Percentiles rank a stretch among this genome's conserved stretches.
phyloP scores from a whole-genome alignment of 2,888 invertebrate species.

The Leptopterna dolabrata region DNA sequence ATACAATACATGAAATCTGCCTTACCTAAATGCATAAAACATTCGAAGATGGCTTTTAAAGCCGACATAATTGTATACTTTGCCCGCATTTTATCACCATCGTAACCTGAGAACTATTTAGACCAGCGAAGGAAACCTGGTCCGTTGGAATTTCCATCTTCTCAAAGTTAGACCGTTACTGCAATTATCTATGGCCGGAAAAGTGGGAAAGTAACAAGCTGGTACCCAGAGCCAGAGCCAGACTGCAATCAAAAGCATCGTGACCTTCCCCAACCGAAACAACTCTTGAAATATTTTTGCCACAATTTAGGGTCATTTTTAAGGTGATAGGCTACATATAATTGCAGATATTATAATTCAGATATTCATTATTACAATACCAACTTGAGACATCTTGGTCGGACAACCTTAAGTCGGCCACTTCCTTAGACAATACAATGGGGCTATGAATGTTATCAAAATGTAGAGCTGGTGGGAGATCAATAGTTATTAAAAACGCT shows the following conservation, averaged over 20 bases:
- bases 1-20: too few species aligned
- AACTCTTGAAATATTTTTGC: neutral
- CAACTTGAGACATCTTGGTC: too few species aligned
- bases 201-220: neutral
- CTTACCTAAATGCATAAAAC: too few species aligned
- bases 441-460: too few species aligned
- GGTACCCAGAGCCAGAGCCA: neutral
- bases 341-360: too few species aligned
- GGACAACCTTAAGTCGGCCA: too few species aligned
- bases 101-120: neutral
- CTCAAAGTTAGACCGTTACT: neutral
- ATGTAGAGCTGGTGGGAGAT: too few species aligned
- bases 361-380: too few species aligned
- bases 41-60: neutral
- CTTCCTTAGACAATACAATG: too few species aligned
- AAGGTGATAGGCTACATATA: too few species aligned
- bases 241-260: neutral
- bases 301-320: too few species aligned
- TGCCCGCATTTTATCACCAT: neutral
- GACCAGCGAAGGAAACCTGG: neutral
- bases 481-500: too few species aligned
- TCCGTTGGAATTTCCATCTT: neutral
- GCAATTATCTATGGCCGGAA: neutral
- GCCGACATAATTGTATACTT: neutral
- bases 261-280: neutral